Evolutionary conservation across 1,140 invertebrate species (phyloP), one percentile per base, ranked within the genome.

Genomic region (Drosophila mayri): DNA sequence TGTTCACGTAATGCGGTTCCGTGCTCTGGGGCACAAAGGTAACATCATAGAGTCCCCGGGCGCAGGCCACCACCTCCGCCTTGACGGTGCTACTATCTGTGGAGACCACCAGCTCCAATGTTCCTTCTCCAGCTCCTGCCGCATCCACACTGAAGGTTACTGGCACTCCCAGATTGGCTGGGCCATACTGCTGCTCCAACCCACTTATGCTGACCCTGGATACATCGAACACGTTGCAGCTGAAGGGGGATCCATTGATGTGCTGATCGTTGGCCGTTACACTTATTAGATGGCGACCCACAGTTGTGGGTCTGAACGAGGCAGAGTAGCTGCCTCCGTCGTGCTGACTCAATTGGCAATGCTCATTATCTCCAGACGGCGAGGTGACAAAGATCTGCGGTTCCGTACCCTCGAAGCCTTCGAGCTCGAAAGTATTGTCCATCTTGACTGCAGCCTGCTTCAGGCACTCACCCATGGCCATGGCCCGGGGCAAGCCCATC

Each of bases 81-180:
- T 97, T 97, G 5, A 97, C 96, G 4, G 97, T 97, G 63, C 96
- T 97, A 49, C 97, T 96, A 41, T 97, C 96, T 0, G 97, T 98
- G 38, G 97, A 98, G 0, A 99, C 98, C 0, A 99, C 98, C 4
- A 99, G 94, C 91, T 99, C 98, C 1, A 99, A 94, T 2, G 98
- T 99, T 12, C 98, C 98, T 93, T 99, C 98, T 0, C 98, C 98
- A 28, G 98, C 98, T 84, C 98, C 96, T 0, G 97, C 98, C 1
- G 98, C 98, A 94, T 99, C 98, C 40, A 99, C 98, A 79, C 96
- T 97, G 91, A 98, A 98, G 0, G 97, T 98, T 1, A 97, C 96
- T 4, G 97, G 96, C 82, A 97, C 96, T 0, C 97, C 97, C 4
- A 98, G 94, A 81, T 95, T 95, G n/a, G 95, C 94, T 1, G 95